A percentile compares a stretch with the other conserved stretches of the same genome.
These are phyloP conservation scores for Aradus depressus DNA, from an alignment of 2,888 invertebrate species.

Conservation along the genomic window DNA sequence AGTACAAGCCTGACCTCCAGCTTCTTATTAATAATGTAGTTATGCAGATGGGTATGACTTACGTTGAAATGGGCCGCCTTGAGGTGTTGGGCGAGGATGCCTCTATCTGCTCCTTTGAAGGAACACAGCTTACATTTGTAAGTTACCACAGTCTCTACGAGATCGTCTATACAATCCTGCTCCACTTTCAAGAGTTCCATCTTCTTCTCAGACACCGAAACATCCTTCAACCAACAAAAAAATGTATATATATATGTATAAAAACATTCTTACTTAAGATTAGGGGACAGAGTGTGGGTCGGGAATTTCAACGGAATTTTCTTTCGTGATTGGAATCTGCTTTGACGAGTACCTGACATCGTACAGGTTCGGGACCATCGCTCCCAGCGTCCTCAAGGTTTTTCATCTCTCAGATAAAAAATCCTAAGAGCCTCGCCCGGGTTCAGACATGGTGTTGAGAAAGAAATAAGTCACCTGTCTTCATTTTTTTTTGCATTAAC, in stretches of 20 bases:
- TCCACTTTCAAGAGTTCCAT: neutral
- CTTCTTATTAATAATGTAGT: slow-evolving; percentile 16
- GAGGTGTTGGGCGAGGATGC: slow-evolving; percentile 38
- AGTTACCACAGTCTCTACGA: slow-evolving; percentile 44
- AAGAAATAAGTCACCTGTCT: too few relatives aligned
- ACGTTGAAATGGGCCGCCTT: slow-evolving; percentile 34
- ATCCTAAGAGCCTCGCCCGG: too few relatives aligned
- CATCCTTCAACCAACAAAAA: neutral
- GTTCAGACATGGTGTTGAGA: too few relatives aligned
- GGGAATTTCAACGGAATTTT: too few relatives aligned
- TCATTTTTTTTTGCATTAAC: too few relatives aligned
- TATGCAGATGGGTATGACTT: neutral
- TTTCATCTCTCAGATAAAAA: too few relatives aligned
- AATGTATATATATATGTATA: neutral
- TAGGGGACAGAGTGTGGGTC: neutral
- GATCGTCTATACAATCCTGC: slow-evolving; percentile 33
- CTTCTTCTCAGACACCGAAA: neutral
- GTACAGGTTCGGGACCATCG: too few relatives aligned
- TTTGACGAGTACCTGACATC: too few relatives aligned
- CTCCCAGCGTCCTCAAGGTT: too few relatives aligned
- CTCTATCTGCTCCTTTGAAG: slow-evolving; percentile 39
- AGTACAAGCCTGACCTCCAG: too few relatives aligned
- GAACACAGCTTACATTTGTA: slow-evolving; percentile 46
- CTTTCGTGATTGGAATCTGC: too few relatives aligned
- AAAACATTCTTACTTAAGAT: neutral